A percentile compares a stretch with the other conserved stretches of the same genome.
Conservation (phyloP, 1,140 invertebrate species). For the Drosophila willistoni region DNA sequence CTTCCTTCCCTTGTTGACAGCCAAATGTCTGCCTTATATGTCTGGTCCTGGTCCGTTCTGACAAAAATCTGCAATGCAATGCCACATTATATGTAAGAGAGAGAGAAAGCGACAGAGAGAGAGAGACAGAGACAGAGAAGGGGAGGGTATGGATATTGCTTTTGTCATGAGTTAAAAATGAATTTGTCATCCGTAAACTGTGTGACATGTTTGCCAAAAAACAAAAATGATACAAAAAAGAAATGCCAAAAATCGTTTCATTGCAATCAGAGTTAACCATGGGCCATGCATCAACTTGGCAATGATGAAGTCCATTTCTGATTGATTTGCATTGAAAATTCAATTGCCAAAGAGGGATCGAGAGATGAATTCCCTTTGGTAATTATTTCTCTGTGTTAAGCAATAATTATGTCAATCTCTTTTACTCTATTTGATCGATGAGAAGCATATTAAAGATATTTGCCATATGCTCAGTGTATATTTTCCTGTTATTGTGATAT, state of each 20-base stretch:
- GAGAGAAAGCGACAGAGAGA: constrained; percentile 2
- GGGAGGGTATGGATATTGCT: constrained; percentile 49
- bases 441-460: constrained; percentile 14
- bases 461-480: not conserved
- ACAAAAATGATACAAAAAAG: constrained; percentile 1
- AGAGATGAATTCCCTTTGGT: constrained; percentile 30
- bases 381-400: constrained; percentile 27
- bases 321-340: constrained; percentile 80
- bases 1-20: constrained; percentile 25
- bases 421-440: constrained; percentile 56
- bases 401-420: constrained; percentile 74
- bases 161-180: constrained; percentile 77
- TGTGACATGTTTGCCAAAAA: constrained; percentile 77
- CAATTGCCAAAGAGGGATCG: constrained; percentile 56
- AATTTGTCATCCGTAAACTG: constrained; percentile 82
- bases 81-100: constrained; percentile 51
- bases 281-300: constrained; percentile 72
- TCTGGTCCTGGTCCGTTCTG: constrained; percentile 7
- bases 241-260: constrained; percentile 35
- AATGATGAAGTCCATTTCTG: constrained; percentile 50
- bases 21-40: constrained; percentile 42
- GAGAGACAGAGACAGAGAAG: not conserved
- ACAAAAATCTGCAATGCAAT: constrained; percentile 65
- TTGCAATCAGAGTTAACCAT: constrained; percentile 47
- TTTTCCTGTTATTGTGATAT: not conserved